Base-by-base conservation (phyloP, 2,888 invertebrate species). In the Cotesia congregata region DNA sequence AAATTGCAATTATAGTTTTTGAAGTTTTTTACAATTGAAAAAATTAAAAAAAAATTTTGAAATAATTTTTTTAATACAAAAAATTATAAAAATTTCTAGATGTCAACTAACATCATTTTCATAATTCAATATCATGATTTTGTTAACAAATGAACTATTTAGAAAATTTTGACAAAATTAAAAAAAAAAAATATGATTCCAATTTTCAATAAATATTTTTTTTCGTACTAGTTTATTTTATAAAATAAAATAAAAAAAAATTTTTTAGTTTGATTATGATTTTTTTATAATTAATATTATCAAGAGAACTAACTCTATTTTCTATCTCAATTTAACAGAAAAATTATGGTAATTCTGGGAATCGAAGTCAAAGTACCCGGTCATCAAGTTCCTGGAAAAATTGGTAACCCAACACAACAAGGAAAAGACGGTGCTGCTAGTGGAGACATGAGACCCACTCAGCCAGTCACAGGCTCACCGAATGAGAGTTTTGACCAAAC, bases 271-370 rank as follows among this genome's bases (percentile, higher is more conserved):
- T 30, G 30, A 30, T 30, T n/a, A n/a, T n/a, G n/a, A n/a, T 30
- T 30, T 30, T 30, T 30, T 3, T 30, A 30, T 30, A 30, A 30
- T 30, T 30, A 30, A 30, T 3, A 30, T 30, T 30, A 30, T 30
- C 3, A 30, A 30, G 4, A 64, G 15, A 62, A 62, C 6, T 62
- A 6, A 62, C 0, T 17, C 12, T 62, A 62, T 20, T 20, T 20
- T 20, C 2, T 64, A 64, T 72, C 12, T 50, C 5, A 9, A 15
- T 3, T 77, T 87, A 6, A 68, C 9, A 97, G 97, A 85, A 93
- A 95, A 75, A 95, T 98, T 0, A 92, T 98, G 90, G 94, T 98
- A 5, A 93, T 98, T 72, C 88, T 97, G 78, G 96, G 95, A 76
- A 84, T 97, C 67, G 93, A 94, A 38, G 93, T 97, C 7, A 81